Evolutionary conservation across 2,888 invertebrate genomes (phyloP).

Genomic region (Steinernema carpocapsae): DNA sequence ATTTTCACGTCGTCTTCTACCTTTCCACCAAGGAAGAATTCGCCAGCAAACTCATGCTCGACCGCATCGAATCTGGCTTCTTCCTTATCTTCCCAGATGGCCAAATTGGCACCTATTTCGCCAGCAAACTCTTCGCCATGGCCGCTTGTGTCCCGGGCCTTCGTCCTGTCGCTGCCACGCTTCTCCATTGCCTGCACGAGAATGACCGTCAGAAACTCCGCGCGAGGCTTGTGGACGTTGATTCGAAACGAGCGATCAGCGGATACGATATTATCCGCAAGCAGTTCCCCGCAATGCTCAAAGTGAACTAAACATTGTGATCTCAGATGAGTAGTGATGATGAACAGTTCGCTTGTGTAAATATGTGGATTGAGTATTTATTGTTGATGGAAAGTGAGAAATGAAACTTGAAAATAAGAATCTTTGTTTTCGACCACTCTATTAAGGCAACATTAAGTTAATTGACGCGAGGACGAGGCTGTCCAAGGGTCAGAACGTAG

Average conservation of each 20-base stretch:
- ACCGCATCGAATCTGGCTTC: slow-evolving; percentile 33
- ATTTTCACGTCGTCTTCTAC: slow-evolving; percentile 28
- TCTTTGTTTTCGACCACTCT: too few relatives aligned
- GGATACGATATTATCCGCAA: slow-evolving; percentile 16
- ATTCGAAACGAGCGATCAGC: slow-evolving; percentile 18
- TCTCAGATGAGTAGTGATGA: too few relatives aligned
- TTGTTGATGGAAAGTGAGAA: too few relatives aligned
- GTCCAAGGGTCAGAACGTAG: too few relatives aligned
- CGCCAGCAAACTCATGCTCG: neutral
- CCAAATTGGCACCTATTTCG: slow-evolving; percentile 31
- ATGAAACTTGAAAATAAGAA: too few relatives aligned
- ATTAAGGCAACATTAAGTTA: too few relatives aligned
- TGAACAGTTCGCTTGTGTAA: too few relatives aligned
- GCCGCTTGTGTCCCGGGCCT: slow-evolving; percentile 25
- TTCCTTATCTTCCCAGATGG: slow-evolving; percentile 30
- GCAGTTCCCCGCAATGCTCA: slow-evolving; percentile 25
- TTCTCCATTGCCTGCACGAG: slow-evolving; percentile 28
- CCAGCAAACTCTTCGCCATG: slow-evolving; percentile 32
- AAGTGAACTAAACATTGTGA: slow-evolving; percentile 2
- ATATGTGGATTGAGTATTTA: too few relatives aligned
- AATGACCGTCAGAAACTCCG: slow-evolving; percentile 22
- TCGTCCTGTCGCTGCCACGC: slow-evolving; percentile 25
- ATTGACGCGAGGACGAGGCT: too few relatives aligned
- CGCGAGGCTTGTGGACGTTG: slow-evolving; percentile 24
- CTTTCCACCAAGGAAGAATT: slow-evolving; percentile 19